These are phyloP conservation scores for Holothuria scabra DNA, from an alignment of 53 echinoderm and acorn worm genomes.

Conservation along the genomic window DNA sequence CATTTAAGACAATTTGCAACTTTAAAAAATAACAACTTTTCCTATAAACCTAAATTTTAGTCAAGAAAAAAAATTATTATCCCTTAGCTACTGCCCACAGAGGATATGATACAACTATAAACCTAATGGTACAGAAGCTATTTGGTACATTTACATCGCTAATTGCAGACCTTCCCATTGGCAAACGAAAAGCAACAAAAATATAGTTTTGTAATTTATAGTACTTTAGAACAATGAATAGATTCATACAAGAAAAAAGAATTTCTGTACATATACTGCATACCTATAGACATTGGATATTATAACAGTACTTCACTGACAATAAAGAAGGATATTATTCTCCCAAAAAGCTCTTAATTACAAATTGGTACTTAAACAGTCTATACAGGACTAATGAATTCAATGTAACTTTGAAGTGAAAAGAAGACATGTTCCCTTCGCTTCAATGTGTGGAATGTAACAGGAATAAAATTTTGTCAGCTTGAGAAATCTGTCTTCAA, in stretches of 20 bases:
- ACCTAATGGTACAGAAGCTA: neutral
- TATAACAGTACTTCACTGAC: constrained; percentile 8
- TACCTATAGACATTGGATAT: constrained; percentile 21
- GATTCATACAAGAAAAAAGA: neutral
- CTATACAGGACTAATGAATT: constrained; percentile 7
- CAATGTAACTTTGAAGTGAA: neutral
- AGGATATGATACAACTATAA: too few relatives aligned
- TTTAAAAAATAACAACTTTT: too few relatives aligned
- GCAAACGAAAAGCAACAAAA: neutral
- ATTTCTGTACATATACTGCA: constrained; percentile 38
- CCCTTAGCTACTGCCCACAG: too few relatives aligned
- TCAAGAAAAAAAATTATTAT: too few relatives aligned
- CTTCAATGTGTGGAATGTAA: too few relatives aligned
- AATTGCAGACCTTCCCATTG: constrained; percentile 31
- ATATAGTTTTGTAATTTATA: constrained; percentile 23
- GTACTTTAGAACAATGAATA: constrained; percentile 32
- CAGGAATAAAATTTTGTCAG: too few relatives aligned
- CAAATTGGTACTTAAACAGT: constrained; percentile 3
- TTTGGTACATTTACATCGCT: neutral
- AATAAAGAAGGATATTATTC: neutral
- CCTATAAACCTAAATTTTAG: too few relatives aligned
- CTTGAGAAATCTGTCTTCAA: too few relatives aligned
- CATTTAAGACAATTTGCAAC: too few relatives aligned
- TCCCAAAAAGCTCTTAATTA: neutral
- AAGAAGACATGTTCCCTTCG: too few relatives aligned